A percentile compares a stretch with the other conserved stretches of the same genome.
Conservation (phyloP, 2,888 invertebrate species). For the Ypsolopha sequella region DNA sequence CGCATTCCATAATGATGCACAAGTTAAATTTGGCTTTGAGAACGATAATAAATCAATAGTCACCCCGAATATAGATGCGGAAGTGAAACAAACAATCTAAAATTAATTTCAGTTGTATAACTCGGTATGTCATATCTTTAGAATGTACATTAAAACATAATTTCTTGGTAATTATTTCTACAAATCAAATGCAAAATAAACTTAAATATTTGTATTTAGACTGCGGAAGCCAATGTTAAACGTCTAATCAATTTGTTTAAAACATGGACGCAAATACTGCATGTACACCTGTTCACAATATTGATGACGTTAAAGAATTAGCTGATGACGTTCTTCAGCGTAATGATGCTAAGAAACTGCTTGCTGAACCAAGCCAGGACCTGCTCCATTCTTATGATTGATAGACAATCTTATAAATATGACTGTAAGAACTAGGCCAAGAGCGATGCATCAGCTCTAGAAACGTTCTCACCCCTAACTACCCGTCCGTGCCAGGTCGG, state of each 20-base stretch:
- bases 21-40: constrained; percentile 24
- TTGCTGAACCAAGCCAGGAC: constrained; percentile 20
- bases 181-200: not conserved
- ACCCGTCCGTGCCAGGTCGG: constrained; percentile 36
- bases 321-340: constrained; percentile 22
- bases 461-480: constrained; percentile 47
- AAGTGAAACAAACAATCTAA: constrained; percentile 44
- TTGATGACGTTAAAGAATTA: constrained; percentile 7
- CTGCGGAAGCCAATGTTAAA: not conserved
- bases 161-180: not conserved
- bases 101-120: constrained; percentile 29
- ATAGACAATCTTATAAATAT: constrained; percentile 50
- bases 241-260: not conserved
- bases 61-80: constrained; percentile 27
- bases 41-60: constrained; percentile 24
- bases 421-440: constrained; percentile 51
- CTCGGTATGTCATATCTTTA: no score
- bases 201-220: constrained; percentile 1
- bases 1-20: constrained; percentile 14
- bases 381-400: constrained; percentile 42
- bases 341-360: constrained; percentile 28
- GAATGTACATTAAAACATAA: no score
- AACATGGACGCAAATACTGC: not conserved
- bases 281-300: constrained; percentile 22
- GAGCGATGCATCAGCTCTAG: constrained; percentile 37